Conservation (phyloP, 2,888 invertebrate species). For the Heteromurus nitidus region DNA sequence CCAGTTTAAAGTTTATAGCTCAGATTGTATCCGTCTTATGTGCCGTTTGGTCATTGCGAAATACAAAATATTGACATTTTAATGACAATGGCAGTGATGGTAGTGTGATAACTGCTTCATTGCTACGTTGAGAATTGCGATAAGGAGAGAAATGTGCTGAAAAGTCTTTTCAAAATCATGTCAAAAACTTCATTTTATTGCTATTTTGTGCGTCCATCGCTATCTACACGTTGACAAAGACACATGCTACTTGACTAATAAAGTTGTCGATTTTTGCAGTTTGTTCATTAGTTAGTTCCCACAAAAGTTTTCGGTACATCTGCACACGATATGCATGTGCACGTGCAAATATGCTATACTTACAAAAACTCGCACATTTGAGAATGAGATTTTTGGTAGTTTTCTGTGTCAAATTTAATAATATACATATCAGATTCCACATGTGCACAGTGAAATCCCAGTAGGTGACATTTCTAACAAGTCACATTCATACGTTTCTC, state of each 20-base stretch:
- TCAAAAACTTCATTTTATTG: background rate
- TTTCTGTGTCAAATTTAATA: background rate
- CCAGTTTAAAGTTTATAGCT: too few species aligned
- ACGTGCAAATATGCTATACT: background rate
- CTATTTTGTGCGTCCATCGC: too few species aligned
- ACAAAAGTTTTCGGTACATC: too few species aligned
- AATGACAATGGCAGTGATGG: too few species aligned
- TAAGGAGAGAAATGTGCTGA: too few species aligned
- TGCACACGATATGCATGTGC: background rate
- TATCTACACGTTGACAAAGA: too few species aligned
- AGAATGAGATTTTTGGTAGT: background rate
- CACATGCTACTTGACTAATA: background rate
- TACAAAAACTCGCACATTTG: background rate
- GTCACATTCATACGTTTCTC: background rate
- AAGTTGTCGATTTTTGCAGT: background rate
- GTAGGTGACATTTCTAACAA: background rate
- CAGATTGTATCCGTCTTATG: too few species aligned
- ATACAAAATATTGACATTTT: too few species aligned
- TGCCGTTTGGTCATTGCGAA: too few species aligned
- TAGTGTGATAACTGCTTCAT: too few species aligned
- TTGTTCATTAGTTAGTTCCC: conserved; percentile 9
- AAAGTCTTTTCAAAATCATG: background rate
- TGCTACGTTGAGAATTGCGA: too few species aligned
- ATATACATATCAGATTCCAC: background rate
- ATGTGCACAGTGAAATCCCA: conserved; percentile 1